Base-by-base conservation (phyloP, 2,113 vertebrate species). In the Sialia sialis region DNA sequence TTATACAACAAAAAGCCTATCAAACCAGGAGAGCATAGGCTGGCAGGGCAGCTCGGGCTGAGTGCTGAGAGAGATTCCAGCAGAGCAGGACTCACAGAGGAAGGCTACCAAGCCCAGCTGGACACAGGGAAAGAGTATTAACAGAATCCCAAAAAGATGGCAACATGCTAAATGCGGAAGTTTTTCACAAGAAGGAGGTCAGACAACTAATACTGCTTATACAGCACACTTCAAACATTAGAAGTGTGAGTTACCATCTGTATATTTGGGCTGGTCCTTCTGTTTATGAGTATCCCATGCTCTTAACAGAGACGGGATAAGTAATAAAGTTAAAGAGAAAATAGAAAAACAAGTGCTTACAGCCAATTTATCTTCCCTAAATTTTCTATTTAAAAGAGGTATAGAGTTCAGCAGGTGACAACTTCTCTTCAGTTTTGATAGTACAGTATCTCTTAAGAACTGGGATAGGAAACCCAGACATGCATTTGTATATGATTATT, bases 391-490 rank as follows among this genome's bases (percentile, higher is more conserved):
- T 69, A 67, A 76, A 72, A 78, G 16, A 80, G 29, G 32, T 8
- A 2, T n/a, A 43, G 72, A 38, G 10, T 39, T 84, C 41, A 84
- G 25, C 49, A 74, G 16, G 6, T 34, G 32, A 75, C 49, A 62
- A 43, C 23, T 4, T 68, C 26, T 63, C 20, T 43, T 86, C 7
- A 83, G 87, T 91, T 97, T 97, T 97, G 95, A 97, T 85, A 95
- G 93, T 93, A 95, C 95, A 98, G 95, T 98, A 96, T 97, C 93
- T 97, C 82, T 84, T 51, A 83, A 94, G 91, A 97, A 83, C 74
- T 74, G 41, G 67, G 17, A 91, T 85, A 19, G 94, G 93, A 98
- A 97, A 97, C 95, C 96, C 97, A 97, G 94, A 97, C 95, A 98
- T 92, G 94, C 89, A 87, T 73, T 72, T 73, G 3, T 41, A 8